These are phyloP conservation scores for Carassius carassius DNA, from an alignment of 2,113 vertebrate genomes.

Conservation along the genomic window DNA sequence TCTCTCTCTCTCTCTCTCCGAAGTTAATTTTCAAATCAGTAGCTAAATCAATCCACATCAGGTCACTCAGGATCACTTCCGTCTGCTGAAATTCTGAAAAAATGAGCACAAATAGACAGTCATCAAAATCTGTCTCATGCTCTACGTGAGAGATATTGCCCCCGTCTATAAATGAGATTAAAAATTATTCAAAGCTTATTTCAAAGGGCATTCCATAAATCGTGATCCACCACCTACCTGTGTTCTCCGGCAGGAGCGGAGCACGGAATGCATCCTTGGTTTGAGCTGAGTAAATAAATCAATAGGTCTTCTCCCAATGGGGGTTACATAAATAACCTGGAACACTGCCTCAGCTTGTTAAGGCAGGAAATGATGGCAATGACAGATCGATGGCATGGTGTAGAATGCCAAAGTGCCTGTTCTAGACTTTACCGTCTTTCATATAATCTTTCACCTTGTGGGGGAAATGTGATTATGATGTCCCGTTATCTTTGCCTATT, in stretches of 20 bases:
- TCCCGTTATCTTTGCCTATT: conserved; percentile 12
- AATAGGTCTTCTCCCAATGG: conserved; percentile 56
- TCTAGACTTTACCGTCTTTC: background rate
- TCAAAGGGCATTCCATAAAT: conserved; percentile 61
- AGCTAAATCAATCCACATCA: conserved; percentile 85
- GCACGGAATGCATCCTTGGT: conserved; percentile 41
- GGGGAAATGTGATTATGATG: conserved; percentile 18
- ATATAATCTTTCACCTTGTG: conserved; percentile 28
- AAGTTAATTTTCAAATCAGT: conserved; percentile 82
- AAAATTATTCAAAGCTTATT: conserved; percentile 65
- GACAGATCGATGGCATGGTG: conserved; percentile 56
- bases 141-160: conserved; percentile 58
- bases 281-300: conserved; percentile 61
- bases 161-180: conserved; percentile 55
- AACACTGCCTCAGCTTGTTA: conserved; percentile 60
- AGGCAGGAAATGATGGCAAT: conserved; percentile 60
- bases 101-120: conserved; percentile 71
- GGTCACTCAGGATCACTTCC: conserved; percentile 78
- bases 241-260: conserved; percentile 37
- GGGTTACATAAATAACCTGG: conserved; percentile 62
- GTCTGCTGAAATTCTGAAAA: conserved; percentile 67
- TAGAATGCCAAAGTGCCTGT: conserved; percentile 42
- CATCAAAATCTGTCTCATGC: conserved; percentile 71
- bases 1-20: conserved; percentile 16
- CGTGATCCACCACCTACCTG: conserved; percentile 52